Base-by-base conservation (phyloP, 2,113 vertebrate genomes). In the Conger conger region DNA sequence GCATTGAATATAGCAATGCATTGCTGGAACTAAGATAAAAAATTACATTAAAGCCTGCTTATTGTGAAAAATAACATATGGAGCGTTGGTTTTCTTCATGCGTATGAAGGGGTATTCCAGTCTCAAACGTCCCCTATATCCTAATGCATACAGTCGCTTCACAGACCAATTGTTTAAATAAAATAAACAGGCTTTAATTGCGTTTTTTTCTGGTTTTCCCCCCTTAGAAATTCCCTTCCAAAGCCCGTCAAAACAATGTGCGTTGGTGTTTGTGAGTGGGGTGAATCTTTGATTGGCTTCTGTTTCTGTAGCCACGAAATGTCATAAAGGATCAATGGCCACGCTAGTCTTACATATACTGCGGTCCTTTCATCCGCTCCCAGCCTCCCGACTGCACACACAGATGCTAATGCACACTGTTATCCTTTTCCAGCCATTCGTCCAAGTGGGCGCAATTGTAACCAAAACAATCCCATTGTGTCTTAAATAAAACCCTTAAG, bases 251-350 rank as follows among this genome's bases (percentile, higher is more conserved):
- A 68, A 86, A 87, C 81, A 87, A 83, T 79, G 54, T 45, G 6
- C 40, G 57, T 84, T 86, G 16, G 42, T 57, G 76, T 60, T 73
- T 82, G 42, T 87, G 86, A 84, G 76, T 45, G 80, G 35, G 27
- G 79, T 50, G 63, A 53, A 84, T 68, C 85, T 86, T 87, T 90
- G 80, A 91, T 80, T 82, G 76, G 81, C 85, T 81, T 81, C 89
- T 88, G 87, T 83, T 85, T 88, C 81, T 84, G 87, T 88, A 78
- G 86, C 82, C 85, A 89, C 85, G 90, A 89, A 90, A 73, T 80
- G 83, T 79, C 84, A 90, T 85, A 89, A 90, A 90, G 90, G 89
- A 93, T 92, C 89, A 92, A 89, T 91, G 86, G 78, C 73, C 11
- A 80, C 38, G 77, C 42, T 27, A 82, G 87, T 83, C 86, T 89